Percentiles rank a stretch among this genome's conserved stretches.
phyloP scores from a whole-genome alignment of 2,797 vertebrate genomes.

The Tauraco hartlaubi region DNA sequence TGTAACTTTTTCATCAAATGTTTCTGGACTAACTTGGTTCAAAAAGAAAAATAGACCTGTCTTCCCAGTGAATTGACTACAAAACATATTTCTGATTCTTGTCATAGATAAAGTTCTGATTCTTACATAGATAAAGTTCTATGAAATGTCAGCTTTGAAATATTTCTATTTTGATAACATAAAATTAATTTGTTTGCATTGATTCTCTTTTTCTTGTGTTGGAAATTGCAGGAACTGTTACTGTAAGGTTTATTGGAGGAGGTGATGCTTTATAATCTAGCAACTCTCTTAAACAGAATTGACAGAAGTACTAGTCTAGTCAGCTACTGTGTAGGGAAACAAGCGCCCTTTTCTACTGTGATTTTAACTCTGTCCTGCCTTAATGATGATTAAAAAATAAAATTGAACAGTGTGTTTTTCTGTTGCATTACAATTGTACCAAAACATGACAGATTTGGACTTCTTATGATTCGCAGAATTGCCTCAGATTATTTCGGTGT shows the following conservation, averaged over 20 bases:
- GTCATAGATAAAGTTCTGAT: not conserved
- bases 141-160: not conserved
- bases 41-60: not conserved
- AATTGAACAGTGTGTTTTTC: not conserved
- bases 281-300: not conserved
- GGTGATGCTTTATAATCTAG: not conserved
- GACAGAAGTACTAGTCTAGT: not conserved
- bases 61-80: not conserved
- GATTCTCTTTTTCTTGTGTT: not conserved
- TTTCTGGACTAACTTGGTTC: not conserved
- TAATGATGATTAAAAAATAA: not conserved
- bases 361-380: not conserved
- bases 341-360: not conserved
- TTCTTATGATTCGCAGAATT: accelerated
- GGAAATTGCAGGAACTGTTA: not conserved
- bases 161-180: not conserved
- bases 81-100: not conserved
- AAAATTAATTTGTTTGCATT: not conserved
- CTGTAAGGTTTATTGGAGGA: not conserved
- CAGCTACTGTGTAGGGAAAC: not conserved
- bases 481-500: not conserved
- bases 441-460: not conserved
- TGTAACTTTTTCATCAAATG: not conserved
- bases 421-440: not conserved
- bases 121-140: not conserved